Evolutionary conservation across 2,797 vertebrate species (phyloP).

Genomic region (Scarus forsteni): DNA sequence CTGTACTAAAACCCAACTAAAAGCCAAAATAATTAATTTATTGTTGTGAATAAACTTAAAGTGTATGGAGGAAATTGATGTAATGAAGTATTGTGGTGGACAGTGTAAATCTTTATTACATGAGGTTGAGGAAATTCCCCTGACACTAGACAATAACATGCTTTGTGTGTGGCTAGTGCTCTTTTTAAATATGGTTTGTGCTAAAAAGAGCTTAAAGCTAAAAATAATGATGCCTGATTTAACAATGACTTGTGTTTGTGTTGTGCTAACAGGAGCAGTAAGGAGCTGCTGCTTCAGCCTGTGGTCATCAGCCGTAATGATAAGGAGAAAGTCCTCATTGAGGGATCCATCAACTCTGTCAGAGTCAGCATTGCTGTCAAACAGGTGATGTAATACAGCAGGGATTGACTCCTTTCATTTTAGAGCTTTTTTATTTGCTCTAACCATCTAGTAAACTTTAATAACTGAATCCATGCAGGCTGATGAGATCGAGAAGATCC

Average conservation of each 20-base stretch:
- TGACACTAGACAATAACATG: too few relatives aligned
- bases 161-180: too few relatives aligned
- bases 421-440: background rate
- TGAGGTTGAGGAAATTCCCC: too few relatives aligned
- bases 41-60: too few relatives aligned
- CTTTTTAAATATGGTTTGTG: too few relatives aligned
- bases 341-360: constrained; percentile 98
- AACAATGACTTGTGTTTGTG: background rate
- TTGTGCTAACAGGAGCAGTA: constrained; percentile 90
- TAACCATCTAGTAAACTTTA: background rate
- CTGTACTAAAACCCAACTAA: too few relatives aligned
- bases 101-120: too few relatives aligned
- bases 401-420: background rate
- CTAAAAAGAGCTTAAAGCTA: too few relatives aligned
- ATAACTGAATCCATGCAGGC: constrained; percentile 80
- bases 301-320: constrained; percentile 98
- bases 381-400: constrained; percentile 85
- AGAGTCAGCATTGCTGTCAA: constrained; percentile 98
- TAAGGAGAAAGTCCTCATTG: constrained; percentile 97
- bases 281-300: constrained; percentile 95
- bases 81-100: too few relatives aligned
- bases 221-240: background rate
- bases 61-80: too few relatives aligned
- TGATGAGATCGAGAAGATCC: constrained; percentile 98
- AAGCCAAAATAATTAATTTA: too few relatives aligned